These are phyloP conservation scores for Heliconius sara DNA, from an alignment of 2,888 invertebrate genomes.

Conservation along the genomic window DNA sequence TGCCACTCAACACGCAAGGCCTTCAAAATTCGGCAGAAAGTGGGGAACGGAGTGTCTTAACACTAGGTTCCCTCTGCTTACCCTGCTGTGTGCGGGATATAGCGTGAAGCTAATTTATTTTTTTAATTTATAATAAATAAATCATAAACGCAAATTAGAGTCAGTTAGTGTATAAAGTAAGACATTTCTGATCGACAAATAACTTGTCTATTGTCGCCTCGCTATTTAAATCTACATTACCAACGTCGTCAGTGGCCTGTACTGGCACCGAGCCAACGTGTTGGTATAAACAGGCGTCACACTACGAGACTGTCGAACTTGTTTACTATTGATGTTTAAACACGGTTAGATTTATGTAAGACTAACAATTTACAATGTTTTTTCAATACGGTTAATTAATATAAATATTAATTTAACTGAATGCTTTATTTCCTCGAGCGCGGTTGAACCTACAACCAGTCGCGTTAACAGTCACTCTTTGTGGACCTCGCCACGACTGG, in stretches of 20 bases:
- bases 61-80: no score
- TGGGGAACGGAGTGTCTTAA: no score
- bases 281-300: slow-evolving; percentile 16
- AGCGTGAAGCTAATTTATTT: no score
- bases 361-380: not conserved
- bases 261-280: slow-evolving; percentile 30
- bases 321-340: slow-evolving; percentile 29
- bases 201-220: slow-evolving; percentile 46
- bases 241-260: slow-evolving; percentile 26
- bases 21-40: no score
- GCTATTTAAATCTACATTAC: slow-evolving; percentile 42
- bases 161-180: slow-evolving; percentile 9
- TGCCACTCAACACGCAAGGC: no score
- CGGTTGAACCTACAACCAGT: no score
- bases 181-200: slow-evolving; percentile 37
- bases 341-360: slow-evolving; percentile 10
- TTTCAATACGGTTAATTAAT: not conserved
- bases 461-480: no score
- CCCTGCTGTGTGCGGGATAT: no score
- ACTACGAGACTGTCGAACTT: slow-evolving; percentile 27
- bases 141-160: not conserved
- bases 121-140: no score
- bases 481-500: no score
- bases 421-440: no score
- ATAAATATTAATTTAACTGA: no score